Evolutionary conservation across 2,113 vertebrate genomes (phyloP).

Genomic region (Pungitius pungitius): DNA sequence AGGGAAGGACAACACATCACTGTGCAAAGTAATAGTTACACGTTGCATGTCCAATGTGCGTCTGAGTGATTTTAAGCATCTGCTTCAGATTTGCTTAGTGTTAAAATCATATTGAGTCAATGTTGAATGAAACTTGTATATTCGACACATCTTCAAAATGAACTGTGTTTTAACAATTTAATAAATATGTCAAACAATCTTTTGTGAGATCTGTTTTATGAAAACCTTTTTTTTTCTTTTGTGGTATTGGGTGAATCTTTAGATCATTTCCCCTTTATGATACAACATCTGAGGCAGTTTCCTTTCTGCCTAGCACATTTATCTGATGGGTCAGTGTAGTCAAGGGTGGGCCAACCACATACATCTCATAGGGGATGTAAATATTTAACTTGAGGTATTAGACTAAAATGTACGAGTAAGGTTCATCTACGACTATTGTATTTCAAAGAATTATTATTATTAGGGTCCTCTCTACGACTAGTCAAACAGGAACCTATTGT

Average conservation of each 20-base stretch:
- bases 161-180: neutral
- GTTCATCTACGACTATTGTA: no score
- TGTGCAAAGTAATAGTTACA: neutral
- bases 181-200: neutral
- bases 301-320: neutral
- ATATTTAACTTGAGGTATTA: neutral
- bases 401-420: neutral
- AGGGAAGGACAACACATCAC: neutral
- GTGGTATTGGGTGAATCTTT: no score
- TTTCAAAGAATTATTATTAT: no score
- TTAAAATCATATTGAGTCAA: neutral
- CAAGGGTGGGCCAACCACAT: neutral
- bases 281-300: slow-evolving; percentile 20
- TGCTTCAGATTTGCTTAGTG: neutral
- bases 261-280: slow-evolving; percentile 18
- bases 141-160: neutral
- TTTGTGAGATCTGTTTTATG: neutral
- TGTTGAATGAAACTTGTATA: neutral
- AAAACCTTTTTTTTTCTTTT: neutral
- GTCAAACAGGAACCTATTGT: no score
- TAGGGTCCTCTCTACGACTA: no score
- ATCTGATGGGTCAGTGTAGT: neutral
- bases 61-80: neutral
- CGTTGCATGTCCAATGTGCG: neutral
- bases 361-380: neutral